phyloP scores from a whole-genome alignment of 2,797 vertebrate genomes.

The Sciaenops ocellatus region DNA sequence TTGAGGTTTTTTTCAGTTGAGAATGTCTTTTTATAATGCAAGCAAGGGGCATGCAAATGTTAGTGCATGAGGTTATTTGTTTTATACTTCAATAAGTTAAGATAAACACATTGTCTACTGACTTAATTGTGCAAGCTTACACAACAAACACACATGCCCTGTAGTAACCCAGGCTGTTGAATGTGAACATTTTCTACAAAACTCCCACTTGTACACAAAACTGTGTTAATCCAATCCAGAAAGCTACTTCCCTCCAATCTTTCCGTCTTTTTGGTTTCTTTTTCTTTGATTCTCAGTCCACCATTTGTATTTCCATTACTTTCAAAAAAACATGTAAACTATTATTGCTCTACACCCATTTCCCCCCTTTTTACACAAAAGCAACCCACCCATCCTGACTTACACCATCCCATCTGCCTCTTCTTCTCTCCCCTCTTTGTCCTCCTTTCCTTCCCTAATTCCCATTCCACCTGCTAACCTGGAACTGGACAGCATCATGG shows the following conservation, averaged over 20 bases:
- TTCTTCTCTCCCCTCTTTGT: not conserved
- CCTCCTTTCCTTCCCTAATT: not conserved
- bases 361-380: slow-evolving; percentile 14
- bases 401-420: not conserved
- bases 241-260: not conserved
- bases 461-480: slow-evolving; percentile 5
- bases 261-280: not conserved
- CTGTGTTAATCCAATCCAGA: slow-evolving; percentile 14
- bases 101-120: slow-evolving; percentile 13
- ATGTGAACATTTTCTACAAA: not conserved
- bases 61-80: slow-evolving; percentile 5
- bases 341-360: slow-evolving; percentile 2
- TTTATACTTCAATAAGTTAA: slow-evolving; percentile 30
- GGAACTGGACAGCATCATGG: slow-evolving; percentile 12
- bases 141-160: slow-evolving; percentile 10
- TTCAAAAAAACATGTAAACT: not conserved
- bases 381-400: not conserved
- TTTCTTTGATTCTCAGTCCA: not conserved
- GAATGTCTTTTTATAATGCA: slow-evolving; percentile 27
- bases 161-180: slow-evolving; percentile 14
- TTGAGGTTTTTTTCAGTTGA: slow-evolving; percentile 11
- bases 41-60: slow-evolving; percentile 1
- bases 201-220: slow-evolving; percentile 17
- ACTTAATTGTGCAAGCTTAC: not conserved
- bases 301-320: slow-evolving; percentile 2